Percentiles rank a stretch among this genome's conserved stretches.
Evolutionary conservation across 2,113 vertebrate species (phyloP).

Genomic region (Bungarus multicinctus): DNA sequence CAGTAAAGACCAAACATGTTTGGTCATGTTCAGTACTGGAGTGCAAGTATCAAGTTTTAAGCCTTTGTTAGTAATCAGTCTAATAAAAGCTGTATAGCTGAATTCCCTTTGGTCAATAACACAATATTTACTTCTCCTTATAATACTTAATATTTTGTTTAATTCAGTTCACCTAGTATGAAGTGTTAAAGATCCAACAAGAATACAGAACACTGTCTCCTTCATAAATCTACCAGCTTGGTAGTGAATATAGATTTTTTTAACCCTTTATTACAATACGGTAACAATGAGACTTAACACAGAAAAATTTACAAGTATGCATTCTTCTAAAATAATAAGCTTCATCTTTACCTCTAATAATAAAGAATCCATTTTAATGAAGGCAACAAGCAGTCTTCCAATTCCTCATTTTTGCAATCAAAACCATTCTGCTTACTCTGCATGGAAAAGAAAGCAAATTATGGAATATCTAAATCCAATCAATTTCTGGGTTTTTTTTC

Average conservation of each 20-base stretch:
- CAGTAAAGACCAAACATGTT: background rate
- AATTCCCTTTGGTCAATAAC: background rate
- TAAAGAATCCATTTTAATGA: slow-evolving; percentile 70
- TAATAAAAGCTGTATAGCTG: background rate
- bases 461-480: background rate
- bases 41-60: background rate
- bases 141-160: background rate
- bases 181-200: background rate
- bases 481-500: background rate
- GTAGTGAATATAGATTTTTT: background rate
- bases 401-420: slow-evolving; percentile 63
- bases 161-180: background rate
- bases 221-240: background rate
- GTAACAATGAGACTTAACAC: background rate
- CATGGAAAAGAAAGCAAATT: slow-evolving; percentile 55
- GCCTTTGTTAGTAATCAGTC: background rate
- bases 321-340: slow-evolving; percentile 22
- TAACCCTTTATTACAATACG: background rate
- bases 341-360: slow-evolving; percentile 71
- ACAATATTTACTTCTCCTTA: background rate
- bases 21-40: background rate
- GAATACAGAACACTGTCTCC: background rate
- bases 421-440: slow-evolving; percentile 69
- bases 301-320: background rate
- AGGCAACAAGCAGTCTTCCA: slow-evolving; percentile 66